Evolutionary conservation across 2,888 invertebrate genomes (phyloP).

Genomic region (Pollenia labialis): DNA sequence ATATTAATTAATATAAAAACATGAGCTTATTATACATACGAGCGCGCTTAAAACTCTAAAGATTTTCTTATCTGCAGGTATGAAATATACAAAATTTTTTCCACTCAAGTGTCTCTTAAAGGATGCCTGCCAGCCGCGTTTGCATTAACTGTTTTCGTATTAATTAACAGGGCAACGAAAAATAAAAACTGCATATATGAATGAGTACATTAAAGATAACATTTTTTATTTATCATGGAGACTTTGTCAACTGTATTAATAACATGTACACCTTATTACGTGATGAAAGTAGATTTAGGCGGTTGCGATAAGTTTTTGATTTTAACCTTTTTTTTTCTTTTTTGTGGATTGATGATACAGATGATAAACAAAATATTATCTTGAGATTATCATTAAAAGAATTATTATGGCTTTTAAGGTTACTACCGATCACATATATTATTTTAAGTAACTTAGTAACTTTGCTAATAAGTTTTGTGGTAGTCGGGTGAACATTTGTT

Average conservation of each 20-base stretch:
- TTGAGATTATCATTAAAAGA: too few species aligned
- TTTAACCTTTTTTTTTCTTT: not conserved
- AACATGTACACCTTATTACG: conserved; percentile 5
- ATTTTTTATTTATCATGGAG: not conserved
- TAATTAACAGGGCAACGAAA: conserved; percentile 53
- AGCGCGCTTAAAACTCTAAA: conserved; percentile 59
- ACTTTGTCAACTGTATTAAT: conserved; percentile 7
- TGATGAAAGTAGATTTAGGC: not conserved
- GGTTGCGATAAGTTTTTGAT: not conserved
- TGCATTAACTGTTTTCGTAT: conserved; percentile 54
- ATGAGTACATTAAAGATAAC: not conserved
- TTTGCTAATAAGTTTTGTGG: too few species aligned
- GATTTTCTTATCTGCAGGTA: conserved; percentile 61
- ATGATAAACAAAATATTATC: too few species aligned
- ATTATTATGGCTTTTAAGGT: too few species aligned
- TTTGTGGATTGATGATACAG: not conserved
- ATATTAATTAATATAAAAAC: conserved; percentile 71
- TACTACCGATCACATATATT: too few species aligned
- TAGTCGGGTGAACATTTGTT: too few species aligned
- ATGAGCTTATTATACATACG: conserved; percentile 66
- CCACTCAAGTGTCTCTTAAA: conserved; percentile 44
- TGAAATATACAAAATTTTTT: conserved; percentile 31
- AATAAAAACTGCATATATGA: not conserved
- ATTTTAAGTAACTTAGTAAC: too few species aligned
- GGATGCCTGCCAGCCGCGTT: conserved; percentile 41